Base-by-base conservation (phyloP, 2,888 invertebrate genomes). In the Marasmarcha lunaedactyla region DNA sequence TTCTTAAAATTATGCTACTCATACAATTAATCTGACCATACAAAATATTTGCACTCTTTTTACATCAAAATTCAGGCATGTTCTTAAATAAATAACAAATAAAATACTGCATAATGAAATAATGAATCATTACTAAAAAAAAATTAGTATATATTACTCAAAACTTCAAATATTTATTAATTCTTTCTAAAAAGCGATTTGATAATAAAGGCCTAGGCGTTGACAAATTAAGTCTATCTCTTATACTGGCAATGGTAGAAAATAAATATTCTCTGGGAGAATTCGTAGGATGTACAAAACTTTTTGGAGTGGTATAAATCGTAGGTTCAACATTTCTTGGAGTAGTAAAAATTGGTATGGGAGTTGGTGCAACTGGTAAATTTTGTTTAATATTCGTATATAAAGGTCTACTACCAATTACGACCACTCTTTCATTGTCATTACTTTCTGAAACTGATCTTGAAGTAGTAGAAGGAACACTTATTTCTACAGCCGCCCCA, bases 111-210 rank as follows among this genome's bases (percentile, higher is more conserved):
- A n/a, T n/a, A n/a, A n/a, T n/a, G n/a, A n/a, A n/a, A n/a, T n/a
- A n/a, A n/a, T n/a, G n/a, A n/a, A n/a, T n/a, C n/a, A n/a, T n/a
- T n/a, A n/a, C n/a, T n/a, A n/a, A n/a, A n/a, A n/a, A n/a, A n/a
- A n/a, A n/a, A n/a, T n/a, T n/a, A n/a, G n/a, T n/a, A n/a, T n/a
- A n/a, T n/a, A n/a, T n/a, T n/a, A n/a, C n/a, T 20, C 20, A 20
- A 50, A 63, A 79, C 35, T 52, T 60, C 44, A 83, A 61, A 62
- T 83, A 83, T 46, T 71, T 77, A 51, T 76, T 77, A 25, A 81
- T 74, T 42, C 66, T 72, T 46, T 70, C 61, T 15, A 81, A 66
- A 53, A 64, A 81, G 30, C 59, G 62, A 38, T 60, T 54, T 0
- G 72, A 69, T 3, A 81, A 48, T 1, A 73, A 49, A 0, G 79